Conservation (phyloP, 2,888 invertebrate species). For the Mechanitis mazaeus region DNA sequence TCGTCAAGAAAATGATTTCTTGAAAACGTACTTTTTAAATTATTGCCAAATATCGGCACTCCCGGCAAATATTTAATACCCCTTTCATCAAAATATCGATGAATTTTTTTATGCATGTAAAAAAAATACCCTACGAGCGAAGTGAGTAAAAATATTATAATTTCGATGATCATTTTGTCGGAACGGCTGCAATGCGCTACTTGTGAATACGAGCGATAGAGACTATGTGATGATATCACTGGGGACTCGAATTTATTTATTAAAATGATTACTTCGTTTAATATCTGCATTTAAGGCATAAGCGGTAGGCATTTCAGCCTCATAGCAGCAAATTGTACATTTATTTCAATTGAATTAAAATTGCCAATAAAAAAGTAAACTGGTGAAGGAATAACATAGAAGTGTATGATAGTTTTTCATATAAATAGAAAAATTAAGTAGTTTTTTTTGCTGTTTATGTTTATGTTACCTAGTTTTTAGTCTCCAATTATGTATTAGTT, state of each 20-base stretch:
- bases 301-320: constrained; percentile 4
- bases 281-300: constrained; percentile 5
- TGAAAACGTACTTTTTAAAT: constrained; percentile 35
- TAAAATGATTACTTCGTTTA: constrained; percentile 8
- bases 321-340: background rate
- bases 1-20: constrained; percentile 48
- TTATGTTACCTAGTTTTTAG: no score
- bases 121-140: constrained; percentile 40
- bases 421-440: no score
- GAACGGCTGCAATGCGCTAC: background rate
- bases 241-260: constrained; percentile 7
- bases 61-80: constrained; percentile 51
- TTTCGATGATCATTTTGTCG: constrained; percentile 50
- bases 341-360: no score
- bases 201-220: background rate
- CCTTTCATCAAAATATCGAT: constrained; percentile 41
- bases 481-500: no score
- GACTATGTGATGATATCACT: background rate
- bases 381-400: no score
- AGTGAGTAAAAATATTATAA: constrained; percentile 47
- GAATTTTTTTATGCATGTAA: constrained; percentile 41
- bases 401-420: no score
- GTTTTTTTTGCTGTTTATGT: no score
- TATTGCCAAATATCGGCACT: constrained; percentile 57
- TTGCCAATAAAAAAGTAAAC: no score